Evolutionary conservation across 2,888 invertebrate species (phyloP).

Genomic region (Chromoteleia sp.): DNA sequence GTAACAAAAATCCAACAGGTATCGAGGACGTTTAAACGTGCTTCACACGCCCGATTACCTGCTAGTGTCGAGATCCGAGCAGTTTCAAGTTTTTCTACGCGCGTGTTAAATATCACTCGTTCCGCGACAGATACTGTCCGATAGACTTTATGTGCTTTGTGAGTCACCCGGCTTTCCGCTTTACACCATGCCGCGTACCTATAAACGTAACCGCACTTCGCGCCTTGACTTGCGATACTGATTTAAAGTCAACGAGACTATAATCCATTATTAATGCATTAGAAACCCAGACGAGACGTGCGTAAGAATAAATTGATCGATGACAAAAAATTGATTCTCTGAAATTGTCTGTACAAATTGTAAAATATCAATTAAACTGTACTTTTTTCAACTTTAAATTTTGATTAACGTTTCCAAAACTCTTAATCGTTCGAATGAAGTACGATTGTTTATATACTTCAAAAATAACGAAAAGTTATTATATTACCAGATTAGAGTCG

Average conservation of each 20-base stretch:
- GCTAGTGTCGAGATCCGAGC: conserved; percentile 55
- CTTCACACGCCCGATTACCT: conserved; percentile 75
- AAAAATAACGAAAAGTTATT: no score
- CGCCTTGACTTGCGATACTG: conserved; percentile 55
- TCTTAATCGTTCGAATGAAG: no score
- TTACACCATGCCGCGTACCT: conserved; percentile 57
- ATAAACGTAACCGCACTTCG: conserved; percentile 66
- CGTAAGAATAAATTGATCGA: conserved; percentile 29
- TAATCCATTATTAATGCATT: conserved; percentile 67
- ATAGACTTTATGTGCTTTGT: conserved; percentile 66
- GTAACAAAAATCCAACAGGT: conserved; percentile 77
- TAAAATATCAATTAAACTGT: conserved; percentile 57
- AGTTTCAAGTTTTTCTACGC: conserved; percentile 68
- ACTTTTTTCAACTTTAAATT: neutral
- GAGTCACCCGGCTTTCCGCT: conserved; percentile 64
- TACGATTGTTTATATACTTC: no score
- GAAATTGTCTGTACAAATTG: conserved; percentile 52
- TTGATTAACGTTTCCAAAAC: no score
- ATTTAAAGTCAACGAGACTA: conserved; percentile 55
- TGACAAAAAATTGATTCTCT: conserved; percentile 38
- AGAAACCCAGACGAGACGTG: conserved; percentile 28
- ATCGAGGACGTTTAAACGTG: conserved; percentile 77
- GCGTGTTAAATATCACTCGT: conserved; percentile 71
- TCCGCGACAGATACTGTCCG: conserved; percentile 68
- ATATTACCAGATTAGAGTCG: no score